A percentile compares a stretch with the other conserved stretches of the same genome.
Evolutionary conservation across 2,797 vertebrate species (phyloP).

Genomic region (Peromyscus attwateri): DNA sequence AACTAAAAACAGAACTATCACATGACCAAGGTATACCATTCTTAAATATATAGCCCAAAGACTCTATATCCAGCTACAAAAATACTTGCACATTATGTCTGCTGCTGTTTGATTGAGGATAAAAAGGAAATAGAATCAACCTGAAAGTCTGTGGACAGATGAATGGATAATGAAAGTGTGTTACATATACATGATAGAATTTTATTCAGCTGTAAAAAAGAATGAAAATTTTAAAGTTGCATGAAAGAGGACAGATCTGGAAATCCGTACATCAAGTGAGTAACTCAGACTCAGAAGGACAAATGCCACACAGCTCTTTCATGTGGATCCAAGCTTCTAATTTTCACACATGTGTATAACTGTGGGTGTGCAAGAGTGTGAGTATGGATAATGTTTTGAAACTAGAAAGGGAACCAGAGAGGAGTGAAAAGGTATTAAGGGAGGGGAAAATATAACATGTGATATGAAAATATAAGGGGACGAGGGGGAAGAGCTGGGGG

Average conservation of each 20-base stretch:
- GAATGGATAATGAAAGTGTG: not conserved
- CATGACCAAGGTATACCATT: not conserved
- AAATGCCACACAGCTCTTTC: not conserved
- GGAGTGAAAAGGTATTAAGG: not conserved
- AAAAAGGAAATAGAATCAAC: no score
- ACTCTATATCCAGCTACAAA: not conserved
- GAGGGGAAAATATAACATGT: not conserved
- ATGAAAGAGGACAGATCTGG: not conserved
- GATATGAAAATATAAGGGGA: not conserved
- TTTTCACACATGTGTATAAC: not conserved
- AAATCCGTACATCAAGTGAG: not conserved
- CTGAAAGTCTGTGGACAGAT: not conserved
- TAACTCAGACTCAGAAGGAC: not conserved
- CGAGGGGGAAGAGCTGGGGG: not conserved
- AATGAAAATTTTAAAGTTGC: not conserved
- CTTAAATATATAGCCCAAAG: not conserved
- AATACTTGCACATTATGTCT: no score
- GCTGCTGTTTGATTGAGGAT: not conserved
- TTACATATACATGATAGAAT: not conserved
- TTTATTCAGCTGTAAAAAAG: not conserved
- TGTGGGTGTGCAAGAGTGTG: no score
- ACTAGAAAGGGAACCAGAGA: not conserved
- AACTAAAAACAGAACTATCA: not conserved
- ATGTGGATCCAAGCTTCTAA: not conserved
- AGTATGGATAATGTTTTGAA: not conserved